A percentile compares a stretch with the other conserved stretches of the same genome.
These are phyloP conservation scores for Drosophila bocki DNA, from an alignment of 1,140 invertebrate species.

Conservation along the genomic window DNA sequence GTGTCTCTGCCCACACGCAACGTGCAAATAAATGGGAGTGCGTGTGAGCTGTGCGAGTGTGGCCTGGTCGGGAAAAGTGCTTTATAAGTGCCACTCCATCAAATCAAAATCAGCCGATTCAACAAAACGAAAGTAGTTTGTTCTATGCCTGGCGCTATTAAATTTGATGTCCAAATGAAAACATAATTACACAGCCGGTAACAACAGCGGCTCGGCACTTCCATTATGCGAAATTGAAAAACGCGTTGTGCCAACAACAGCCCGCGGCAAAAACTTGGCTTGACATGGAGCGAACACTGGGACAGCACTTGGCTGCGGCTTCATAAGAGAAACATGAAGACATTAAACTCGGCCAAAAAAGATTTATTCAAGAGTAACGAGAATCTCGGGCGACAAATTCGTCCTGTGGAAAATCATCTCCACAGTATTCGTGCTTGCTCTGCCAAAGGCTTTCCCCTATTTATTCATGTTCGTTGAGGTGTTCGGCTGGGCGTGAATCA, in stretches of 20 bases:
- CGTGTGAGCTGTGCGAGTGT: slow-evolving; percentile 12
- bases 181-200: slow-evolving; percentile 67
- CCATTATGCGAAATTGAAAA: slow-evolving; percentile 65
- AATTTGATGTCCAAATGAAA: slow-evolving; percentile 66
- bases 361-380: neutral
- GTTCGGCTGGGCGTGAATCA: neutral
- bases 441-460: neutral
- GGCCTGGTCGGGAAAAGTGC: slow-evolving; percentile 62
- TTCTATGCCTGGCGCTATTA: slow-evolving; percentile 67
- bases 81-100: slow-evolving; percentile 77
- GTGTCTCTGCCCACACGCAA: slow-evolving; percentile 58
- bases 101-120: slow-evolving; percentile 72
- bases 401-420: slow-evolving; percentile 4
- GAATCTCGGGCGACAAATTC: neutral
- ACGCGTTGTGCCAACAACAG: slow-evolving; percentile 48
- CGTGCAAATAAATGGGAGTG: slow-evolving; percentile 55
- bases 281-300: slow-evolving; percentile 5
- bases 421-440: neutral
- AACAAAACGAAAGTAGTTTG: slow-evolving; percentile 79
- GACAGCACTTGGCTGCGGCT: slow-evolving; percentile 25
- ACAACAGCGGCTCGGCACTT: slow-evolving; percentile 40
- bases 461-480: neutral
- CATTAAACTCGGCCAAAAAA: slow-evolving; percentile 51
- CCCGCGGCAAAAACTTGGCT: slow-evolving; percentile 38
- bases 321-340: slow-evolving; percentile 61